These are phyloP conservation scores for Stylophora pistillata DNA, from an alignment of 64 coral and sea anemone species.

Conservation along the genomic window DNA sequence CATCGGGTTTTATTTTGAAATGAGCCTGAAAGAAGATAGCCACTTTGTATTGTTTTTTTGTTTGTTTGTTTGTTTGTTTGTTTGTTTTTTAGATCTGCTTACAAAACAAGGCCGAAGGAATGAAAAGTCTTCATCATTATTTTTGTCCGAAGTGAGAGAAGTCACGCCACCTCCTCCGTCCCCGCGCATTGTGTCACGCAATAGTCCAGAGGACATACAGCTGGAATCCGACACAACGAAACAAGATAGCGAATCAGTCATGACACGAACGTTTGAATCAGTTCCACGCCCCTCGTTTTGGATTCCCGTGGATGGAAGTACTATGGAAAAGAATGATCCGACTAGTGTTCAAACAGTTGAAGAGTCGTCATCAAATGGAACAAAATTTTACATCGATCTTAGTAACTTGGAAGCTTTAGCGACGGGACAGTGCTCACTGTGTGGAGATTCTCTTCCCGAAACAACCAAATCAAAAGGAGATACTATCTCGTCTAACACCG, in stretches of 20 bases:
- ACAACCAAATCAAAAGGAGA: background rate
- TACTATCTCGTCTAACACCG: background rate
- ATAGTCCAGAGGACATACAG: background rate
- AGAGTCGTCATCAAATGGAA: slow-evolving; percentile 21
- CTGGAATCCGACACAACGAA: background rate
- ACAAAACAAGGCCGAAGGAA: background rate
- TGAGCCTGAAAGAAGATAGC: no score
- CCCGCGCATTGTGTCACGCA: slow-evolving; percentile 16
- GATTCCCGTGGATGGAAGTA: slow-evolving; percentile 39
- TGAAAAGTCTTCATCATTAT: background rate
- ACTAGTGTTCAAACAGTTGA: background rate
- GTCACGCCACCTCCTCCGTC: slow-evolving; percentile 28
- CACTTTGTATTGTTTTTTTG: background rate
- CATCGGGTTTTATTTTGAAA: no score
- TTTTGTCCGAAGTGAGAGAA: slow-evolving; percentile 23
- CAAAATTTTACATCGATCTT: slow-evolving; percentile 36
- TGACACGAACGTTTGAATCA: slow-evolving; percentile 51
- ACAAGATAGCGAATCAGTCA: background rate
- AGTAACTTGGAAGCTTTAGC: slow-evolving; percentile 13
- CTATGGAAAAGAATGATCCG: background rate
- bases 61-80: background rate
- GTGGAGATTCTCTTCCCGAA: slow-evolving; percentile 3
- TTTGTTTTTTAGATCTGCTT: slow-evolving; percentile 12
- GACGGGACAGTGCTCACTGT: slow-evolving; percentile 16
- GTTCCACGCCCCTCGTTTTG: slow-evolving; percentile 30